Percentiles rank a stretch among this genome's conserved stretches.
These are phyloP conservation scores for Reinhardtius hippoglossoides DNA, from an alignment of 2,113 vertebrate species.

Conservation along the genomic window DNA sequence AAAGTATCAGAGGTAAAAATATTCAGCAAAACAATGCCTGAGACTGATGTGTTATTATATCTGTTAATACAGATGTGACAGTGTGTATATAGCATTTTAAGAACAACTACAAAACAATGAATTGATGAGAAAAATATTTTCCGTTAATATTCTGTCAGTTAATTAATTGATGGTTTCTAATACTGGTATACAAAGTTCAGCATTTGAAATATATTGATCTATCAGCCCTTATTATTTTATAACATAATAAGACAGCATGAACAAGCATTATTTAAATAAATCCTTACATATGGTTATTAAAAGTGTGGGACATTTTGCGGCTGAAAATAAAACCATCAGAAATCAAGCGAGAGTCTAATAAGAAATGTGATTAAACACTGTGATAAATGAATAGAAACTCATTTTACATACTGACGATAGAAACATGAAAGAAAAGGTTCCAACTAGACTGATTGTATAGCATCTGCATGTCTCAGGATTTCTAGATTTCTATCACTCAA, in stretches of 20 bases:
- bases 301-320: too few species aligned
- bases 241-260: too few species aligned
- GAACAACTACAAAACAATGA: too few species aligned
- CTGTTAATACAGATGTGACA: background rate
- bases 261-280: background rate
- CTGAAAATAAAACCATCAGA: too few species aligned
- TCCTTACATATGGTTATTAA: background rate
- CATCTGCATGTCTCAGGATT: background rate
- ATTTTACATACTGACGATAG: background rate
- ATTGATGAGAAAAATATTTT: too few species aligned
- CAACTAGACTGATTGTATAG: background rate
- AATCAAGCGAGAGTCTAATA: too few species aligned
- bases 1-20: background rate
- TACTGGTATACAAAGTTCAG: too few species aligned
- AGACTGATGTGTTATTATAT: background rate
- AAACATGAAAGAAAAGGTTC: background rate
- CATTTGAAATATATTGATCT: too few species aligned
- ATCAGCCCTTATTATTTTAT: too few species aligned
- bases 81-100: background rate
- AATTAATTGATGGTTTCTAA: too few species aligned
- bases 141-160: too few species aligned
- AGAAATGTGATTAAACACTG: background rate
- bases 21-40: background rate
- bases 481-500: background rate
- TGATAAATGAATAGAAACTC: background rate